Evolutionary conservation across 2,888 invertebrate genomes (phyloP), one percentile per base, ranked within the genome.

Genomic region (Drosophila nigricruria): DNA sequence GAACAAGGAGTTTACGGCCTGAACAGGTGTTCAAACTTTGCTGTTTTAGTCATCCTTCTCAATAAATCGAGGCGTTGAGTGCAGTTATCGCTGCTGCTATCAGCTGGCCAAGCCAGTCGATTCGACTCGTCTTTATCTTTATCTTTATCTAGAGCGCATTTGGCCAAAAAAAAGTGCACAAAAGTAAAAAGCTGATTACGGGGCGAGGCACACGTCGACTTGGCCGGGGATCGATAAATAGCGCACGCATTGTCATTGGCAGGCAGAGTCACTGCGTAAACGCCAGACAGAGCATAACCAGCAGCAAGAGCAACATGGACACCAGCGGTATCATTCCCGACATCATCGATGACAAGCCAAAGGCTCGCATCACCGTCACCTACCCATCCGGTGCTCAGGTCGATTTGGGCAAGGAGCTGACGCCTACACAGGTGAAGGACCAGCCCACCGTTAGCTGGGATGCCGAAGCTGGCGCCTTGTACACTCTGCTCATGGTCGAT

Each of bases 361-460:
- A 82, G 64, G 79, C 76, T n/a, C 63, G 75, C 43, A 79, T 74
- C 10, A 73, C 89, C 91, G 70, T 92, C 36, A 64, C 71, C 0
- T 92, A 89, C 72, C 76, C 82, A 2, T 90, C 84, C 2, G 94
- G 94, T 3, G 93, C 93, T 1, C 91, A 91, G 49, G 95, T 94
- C 6, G 90, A 91, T 10, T 66, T 95, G 59, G 97, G 97, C 52
- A 96, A 96, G 82, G 95, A 95, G 79, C 92, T 97, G 70, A 96
- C 96, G 0, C 96, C 96, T 0, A 96, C 95, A 0, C 94, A 95
- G 81, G 93, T 93, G 1, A 92, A 92, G 75, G 90, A 92, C 74
- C 76, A 82, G 65, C 93, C 93, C 16, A 82, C 87, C 45, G 83
- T 93, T 2, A 84, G 61, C 53, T 93, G 90, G 89, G 74, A 82